Evolutionary conservation across 2,797 vertebrate species (phyloP).

Genomic region (Dromococcyx pavoninus): DNA sequence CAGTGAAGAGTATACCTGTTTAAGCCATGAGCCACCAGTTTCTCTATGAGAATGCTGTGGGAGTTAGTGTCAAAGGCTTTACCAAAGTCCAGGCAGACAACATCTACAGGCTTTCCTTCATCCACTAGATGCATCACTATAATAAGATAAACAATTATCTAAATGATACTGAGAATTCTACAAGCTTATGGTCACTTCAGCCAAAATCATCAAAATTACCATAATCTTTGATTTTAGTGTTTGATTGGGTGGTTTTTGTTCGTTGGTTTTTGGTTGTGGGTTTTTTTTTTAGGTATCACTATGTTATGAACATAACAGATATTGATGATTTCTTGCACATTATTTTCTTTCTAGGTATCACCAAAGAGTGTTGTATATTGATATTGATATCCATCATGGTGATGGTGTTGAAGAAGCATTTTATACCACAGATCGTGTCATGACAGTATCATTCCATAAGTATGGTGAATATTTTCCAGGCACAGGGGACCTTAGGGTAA

Average conservation of each 20-base stretch:
- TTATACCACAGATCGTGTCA: slow-evolving; percentile 91
- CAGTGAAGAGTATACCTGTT: too few species aligned
- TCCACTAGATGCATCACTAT: too few species aligned
- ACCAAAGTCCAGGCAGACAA: too few species aligned
- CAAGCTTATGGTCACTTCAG: background rate
- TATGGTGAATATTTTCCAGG: slow-evolving; percentile 94
- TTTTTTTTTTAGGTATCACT: background rate
- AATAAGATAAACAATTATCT: background rate
- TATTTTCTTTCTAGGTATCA: slow-evolving; percentile 81
- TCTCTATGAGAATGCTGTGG: too few species aligned
- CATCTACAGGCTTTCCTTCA: too few species aligned
- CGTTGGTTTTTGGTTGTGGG: background rate
- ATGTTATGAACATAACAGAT: background rate
- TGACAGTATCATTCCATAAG: slow-evolving; percentile 95
- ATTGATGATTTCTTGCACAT: background rate
- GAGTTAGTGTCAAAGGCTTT: too few species aligned
- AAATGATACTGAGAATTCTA: background rate
- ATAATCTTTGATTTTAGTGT: background rate
- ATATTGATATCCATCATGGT: slow-evolving; percentile 93
- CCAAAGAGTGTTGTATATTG: slow-evolving; percentile 93
- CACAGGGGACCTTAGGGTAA: slow-evolving; percentile 91
- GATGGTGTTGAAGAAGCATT: slow-evolving; percentile 94
- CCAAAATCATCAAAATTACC: background rate
- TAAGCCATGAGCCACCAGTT: too few species aligned
- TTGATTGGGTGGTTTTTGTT: background rate